Base-by-base conservation (phyloP, 2,113 vertebrate species). In the Scytalopus superciliaris region DNA sequence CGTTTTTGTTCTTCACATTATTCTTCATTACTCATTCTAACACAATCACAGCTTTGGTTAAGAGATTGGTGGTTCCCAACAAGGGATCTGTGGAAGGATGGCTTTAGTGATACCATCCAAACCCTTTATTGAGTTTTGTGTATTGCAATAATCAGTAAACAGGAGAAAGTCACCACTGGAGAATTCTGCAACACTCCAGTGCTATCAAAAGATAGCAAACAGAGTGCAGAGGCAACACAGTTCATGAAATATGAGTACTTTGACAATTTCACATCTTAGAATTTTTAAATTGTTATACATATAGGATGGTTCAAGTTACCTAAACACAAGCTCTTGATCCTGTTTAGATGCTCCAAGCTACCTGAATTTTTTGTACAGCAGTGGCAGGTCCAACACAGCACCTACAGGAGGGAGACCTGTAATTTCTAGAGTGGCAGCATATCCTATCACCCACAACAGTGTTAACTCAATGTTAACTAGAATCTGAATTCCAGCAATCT, bases 211-310 rank as follows among this genome's bases (percentile, higher is more conserved):
- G 10, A 18, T 0, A 68, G 57, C 12, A 19, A 6, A n/a, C n/a
- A 42, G 52, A 42, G 7, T 30, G 55, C 25, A 55, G 35, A 4
- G 13, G 24, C 24, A 81, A 84, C 14, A 28, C 5, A 22, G 21
- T 42, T 67, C 33, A n/a, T 22, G 19, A 67, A 70, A 42, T 56
- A 6, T 2, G 13, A 70, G 16, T 7, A 37, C 10, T 44, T 10
- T 6, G 31, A 35, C 0, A 1, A 40, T 82, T 63, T 28, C 19
- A 19, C 8, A 25, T 4, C 1, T 22, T 24, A 28, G 21, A 68
- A 35, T 31, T 83, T 60, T 72, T 7, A 7, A 79, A 52, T 66
- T 63, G 2, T 63, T 68, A 40, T 4, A 56, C 14, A 31, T 5
- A 44, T 8, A 50, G 19, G 15, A 56, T 39, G 6, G 49, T 60